A percentile compares a stretch with the other conserved stretches of the same genome.
These are phyloP conservation scores for Adineta ricciae DNA, from an alignment of 2,888 invertebrate genomes.

Conservation along the genomic window DNA sequence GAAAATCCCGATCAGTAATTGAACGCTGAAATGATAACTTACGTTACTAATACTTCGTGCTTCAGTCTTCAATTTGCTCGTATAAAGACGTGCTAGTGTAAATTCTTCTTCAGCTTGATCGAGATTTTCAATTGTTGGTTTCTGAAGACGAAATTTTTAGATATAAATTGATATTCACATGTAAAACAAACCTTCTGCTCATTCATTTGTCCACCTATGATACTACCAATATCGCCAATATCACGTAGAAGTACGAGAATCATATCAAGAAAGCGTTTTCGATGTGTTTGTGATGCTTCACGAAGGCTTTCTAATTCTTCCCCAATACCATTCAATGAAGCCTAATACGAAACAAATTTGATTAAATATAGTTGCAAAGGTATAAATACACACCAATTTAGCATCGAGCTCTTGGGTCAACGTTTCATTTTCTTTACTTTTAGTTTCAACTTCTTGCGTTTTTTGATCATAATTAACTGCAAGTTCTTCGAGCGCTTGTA, in stretches of 20 bases:
- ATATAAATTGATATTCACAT: not conserved
- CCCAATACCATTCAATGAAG: conserved; percentile 55
- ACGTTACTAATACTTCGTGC: conserved; percentile 74
- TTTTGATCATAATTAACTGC: conserved; percentile 99
- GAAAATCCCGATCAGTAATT: not conserved
- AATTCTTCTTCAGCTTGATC: conserved; percentile 79
- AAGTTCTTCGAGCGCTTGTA: conserved; percentile 92
- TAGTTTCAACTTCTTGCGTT: conserved; percentile 86
- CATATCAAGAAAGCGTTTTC: conserved; percentile 87
- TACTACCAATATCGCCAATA: conserved; percentile 80
- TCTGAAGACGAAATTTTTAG: not conserved
- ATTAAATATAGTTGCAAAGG: too few relatives aligned
- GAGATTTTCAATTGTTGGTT: conserved; percentile 9
- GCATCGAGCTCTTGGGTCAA: conserved; percentile 77
- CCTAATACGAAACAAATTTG: not conserved
- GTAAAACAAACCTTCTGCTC: not conserved
- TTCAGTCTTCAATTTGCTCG: conserved; percentile 97
- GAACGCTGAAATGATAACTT: not conserved
- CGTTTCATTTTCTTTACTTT: conserved; percentile 85
- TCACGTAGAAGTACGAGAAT: conserved; percentile 82
- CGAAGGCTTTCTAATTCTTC: conserved; percentile 82
- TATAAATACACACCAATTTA: conserved; percentile 57
- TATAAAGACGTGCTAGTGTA: conserved; percentile 87
- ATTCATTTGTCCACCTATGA: conserved; percentile 58
- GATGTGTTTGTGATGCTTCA: conserved; percentile 82